Evolutionary conservation across 2,113 vertebrate species (phyloP), one percentile per base, ranked within the genome.

Genomic region (Hydrochoerus hydrochaeris): DNA sequence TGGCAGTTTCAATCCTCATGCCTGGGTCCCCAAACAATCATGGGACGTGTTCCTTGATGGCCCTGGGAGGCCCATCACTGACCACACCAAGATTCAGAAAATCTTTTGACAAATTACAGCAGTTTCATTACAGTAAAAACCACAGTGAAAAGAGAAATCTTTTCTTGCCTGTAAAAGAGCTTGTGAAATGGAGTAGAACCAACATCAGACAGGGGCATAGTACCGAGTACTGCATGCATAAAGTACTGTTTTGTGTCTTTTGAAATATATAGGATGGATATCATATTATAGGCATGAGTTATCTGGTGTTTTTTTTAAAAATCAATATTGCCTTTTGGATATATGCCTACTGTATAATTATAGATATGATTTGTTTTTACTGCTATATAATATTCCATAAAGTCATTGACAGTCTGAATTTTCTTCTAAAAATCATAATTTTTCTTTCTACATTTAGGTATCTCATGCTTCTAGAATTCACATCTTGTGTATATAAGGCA

Each of bases 341-440:
- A 41, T 88, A 71, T 69, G 26, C 62, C 52, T 71, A 94, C 28
- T 91, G 17, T 30, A 69, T 14, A 57, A 49, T 22, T 41, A 35
- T 4, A 80, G 69, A 71, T 44, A 38, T 73, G 65, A 41, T 87
- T 78, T 44, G 9, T 75, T 41, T 95, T 90, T 35, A 62, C 28
- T 81, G 24, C 62, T 91, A 2, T 54, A 0, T 35, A 65, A 6
- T 85, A 75, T 83, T 83, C 75, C 69, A 44, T 44, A 41, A 96
- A 90, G 41, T 44, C 41, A 77, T 46, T 80, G 26, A 2, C 46
- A 41, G 85, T 77, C 16, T 30, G 12, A 71, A 44, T 92, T 95
- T 95, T 88, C 62, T 93, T 71, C 82, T 94, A 24, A 90, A 85
- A 77, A 11, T 49, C n/a, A 78, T 69, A 65, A 16, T 65, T 78